phyloP scores from a whole-genome alignment of 2,113 vertebrate species.

The Progne subis region DNA sequence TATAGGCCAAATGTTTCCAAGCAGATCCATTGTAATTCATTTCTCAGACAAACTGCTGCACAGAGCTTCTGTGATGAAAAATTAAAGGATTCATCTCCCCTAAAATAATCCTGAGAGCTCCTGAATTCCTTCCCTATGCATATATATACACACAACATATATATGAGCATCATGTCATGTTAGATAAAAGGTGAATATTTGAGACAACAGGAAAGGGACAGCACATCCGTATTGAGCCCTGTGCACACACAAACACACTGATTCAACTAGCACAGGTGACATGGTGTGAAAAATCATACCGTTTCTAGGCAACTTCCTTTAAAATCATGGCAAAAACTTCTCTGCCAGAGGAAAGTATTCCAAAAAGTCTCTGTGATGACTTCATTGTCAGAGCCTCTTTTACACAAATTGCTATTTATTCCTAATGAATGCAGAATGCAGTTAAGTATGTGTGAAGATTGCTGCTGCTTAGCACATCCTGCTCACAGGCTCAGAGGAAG shows the following conservation, averaged over 20 bases:
- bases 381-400: constrained; percentile 2
- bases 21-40: background rate
- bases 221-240: fast-evolving
- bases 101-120: background rate
- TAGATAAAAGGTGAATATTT: background rate
- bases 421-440: background rate
- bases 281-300: background rate
- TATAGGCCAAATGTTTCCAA: background rate
- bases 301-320: constrained; percentile 16
- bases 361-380: background rate
- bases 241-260: background rate
- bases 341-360: background rate
- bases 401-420: background rate
- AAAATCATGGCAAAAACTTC: background rate
- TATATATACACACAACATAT: background rate
- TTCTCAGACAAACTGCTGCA: background rate
- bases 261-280: constrained; percentile 5
- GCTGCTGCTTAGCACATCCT: background rate
- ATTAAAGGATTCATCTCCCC: background rate
- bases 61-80: background rate
- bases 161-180: background rate
- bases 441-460: background rate
- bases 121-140: background rate
- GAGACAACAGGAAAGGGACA: background rate
- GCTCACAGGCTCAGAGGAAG: background rate